Percentiles rank a stretch among this genome's conserved stretches.
Conservation (phyloP, 2,797 vertebrate genomes). For the Sebastes steindachneri region DNA sequence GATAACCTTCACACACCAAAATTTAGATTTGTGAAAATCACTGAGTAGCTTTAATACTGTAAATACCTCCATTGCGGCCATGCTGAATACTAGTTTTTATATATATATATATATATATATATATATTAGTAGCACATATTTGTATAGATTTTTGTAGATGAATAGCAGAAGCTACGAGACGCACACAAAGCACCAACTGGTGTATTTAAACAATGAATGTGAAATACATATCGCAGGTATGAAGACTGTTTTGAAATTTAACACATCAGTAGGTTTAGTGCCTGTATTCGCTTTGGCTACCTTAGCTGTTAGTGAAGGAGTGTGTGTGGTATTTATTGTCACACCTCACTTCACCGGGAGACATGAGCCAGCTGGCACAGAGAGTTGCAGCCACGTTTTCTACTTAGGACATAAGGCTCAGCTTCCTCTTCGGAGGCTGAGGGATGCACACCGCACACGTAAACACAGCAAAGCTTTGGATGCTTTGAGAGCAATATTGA, state of each 20-base stretch:
- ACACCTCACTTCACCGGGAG: slow-evolving; percentile 80
- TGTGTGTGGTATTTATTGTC: slow-evolving; percentile 71
- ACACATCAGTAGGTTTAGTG: slow-evolving; percentile 55
- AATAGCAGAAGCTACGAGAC: slow-evolving; percentile 14
- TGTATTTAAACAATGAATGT: slow-evolving; percentile 20
- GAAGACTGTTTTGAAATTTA: slow-evolving; percentile 40
- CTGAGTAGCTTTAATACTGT: not conserved
- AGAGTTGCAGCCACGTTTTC: slow-evolving; percentile 73
- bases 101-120: too few species aligned
- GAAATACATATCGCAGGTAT: slow-evolving; percentile 35
- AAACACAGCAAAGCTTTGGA: slow-evolving; percentile 46
- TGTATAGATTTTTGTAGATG: slow-evolving; percentile 30
- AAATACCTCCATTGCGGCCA: not conserved
- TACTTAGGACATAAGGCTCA: slow-evolving; percentile 65
- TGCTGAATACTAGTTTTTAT: not conserved
- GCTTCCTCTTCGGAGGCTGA: slow-evolving; percentile 61
- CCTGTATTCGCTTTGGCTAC: slow-evolving; percentile 38
- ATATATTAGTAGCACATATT: not conserved
- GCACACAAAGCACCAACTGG: slow-evolving; percentile 15
- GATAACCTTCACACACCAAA: not conserved
- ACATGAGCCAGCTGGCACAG: slow-evolving; percentile 82
- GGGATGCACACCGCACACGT: slow-evolving; percentile 17
- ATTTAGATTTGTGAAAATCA: slow-evolving; percentile 11
- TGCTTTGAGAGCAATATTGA: slow-evolving; percentile 51
- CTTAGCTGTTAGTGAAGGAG: slow-evolving; percentile 47